These are phyloP conservation scores for Scopus umbretta DNA, from an alignment of 2,113 vertebrate genomes.

Conservation along the genomic window DNA sequence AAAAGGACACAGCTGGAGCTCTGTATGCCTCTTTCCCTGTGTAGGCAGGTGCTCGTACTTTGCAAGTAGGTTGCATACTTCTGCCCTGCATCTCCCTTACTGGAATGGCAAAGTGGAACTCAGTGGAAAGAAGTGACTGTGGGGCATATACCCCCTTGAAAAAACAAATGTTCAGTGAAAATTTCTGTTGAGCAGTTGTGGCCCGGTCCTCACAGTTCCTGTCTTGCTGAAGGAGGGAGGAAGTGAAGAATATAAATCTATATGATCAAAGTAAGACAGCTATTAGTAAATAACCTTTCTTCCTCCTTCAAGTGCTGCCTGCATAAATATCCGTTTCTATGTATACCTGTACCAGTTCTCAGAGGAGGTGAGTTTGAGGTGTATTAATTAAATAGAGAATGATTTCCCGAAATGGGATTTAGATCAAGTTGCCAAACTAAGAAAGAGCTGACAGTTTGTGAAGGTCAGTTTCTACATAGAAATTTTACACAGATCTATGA, in stretches of 20 bases:
- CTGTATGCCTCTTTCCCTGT: background rate
- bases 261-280: slow-evolving; percentile 1
- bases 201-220: background rate
- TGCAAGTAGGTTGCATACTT: background rate
- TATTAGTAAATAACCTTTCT: slow-evolving; percentile 22
- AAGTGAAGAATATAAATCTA: slow-evolving; percentile 22
- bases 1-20: background rate
- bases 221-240: background rate
- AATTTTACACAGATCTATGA: background rate
- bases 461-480: background rate
- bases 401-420: background rate
- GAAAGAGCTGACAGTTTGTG: background rate
- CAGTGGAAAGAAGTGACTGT: background rate
- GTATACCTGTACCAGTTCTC: background rate
- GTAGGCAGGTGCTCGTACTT: background rate
- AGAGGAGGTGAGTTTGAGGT: background rate
- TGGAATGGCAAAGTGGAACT: background rate
- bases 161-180: background rate
- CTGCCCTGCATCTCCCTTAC: background rate
- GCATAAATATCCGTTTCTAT: background rate
- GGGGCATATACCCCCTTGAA: background rate
- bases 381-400: slow-evolving; percentile 1
- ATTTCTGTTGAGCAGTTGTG: background rate
- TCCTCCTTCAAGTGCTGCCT: background rate
- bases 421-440: background rate